phyloP scores from a whole-genome alignment of 1,140 invertebrate genomes.

The Acromyrmex echinatior region DNA sequence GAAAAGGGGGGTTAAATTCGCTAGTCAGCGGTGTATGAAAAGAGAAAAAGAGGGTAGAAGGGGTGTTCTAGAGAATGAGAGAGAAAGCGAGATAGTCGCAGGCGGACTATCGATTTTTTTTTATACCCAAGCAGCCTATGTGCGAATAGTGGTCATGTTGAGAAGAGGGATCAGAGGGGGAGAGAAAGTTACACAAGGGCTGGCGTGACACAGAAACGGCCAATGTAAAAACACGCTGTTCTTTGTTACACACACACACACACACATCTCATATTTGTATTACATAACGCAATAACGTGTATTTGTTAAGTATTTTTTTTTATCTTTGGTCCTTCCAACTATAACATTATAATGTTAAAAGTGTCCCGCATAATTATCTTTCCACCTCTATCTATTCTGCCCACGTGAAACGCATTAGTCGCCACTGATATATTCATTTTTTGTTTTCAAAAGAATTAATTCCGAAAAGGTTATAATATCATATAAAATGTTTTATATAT shows the following conservation, averaged over 20 bases:
- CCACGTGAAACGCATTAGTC: neutral
- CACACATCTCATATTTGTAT: slow-evolving; percentile 20
- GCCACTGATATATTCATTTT: neutral
- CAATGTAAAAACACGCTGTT: slow-evolving; percentile 37
- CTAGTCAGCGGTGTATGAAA: slow-evolving; percentile 19
- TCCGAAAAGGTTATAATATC: neutral
- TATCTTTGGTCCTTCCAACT: neutral
- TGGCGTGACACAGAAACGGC: slow-evolving; percentile 49
- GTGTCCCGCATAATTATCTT: neutral
- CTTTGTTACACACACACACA: neutral
- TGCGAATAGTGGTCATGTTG: slow-evolving; percentile 41
- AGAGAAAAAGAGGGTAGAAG: neutral
- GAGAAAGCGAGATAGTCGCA: slow-evolving; percentile 47
- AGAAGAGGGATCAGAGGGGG: slow-evolving; percentile 20
- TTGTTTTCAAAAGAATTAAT: slow-evolving; percentile 9
- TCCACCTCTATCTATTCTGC: neutral
- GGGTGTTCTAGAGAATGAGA: slow-evolving; percentile 48
- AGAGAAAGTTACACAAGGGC: slow-evolving; percentile 43
- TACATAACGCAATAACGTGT: slow-evolving; percentile 22
- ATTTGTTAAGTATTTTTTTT: neutral
- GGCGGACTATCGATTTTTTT: slow-evolving; percentile 57
- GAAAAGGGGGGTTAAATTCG: slow-evolving; percentile 3
- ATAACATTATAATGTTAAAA: neutral
- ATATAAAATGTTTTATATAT: neutral
- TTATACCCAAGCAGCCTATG: slow-evolving; percentile 47